Evolutionary conservation across 2,113 vertebrate species (phyloP).

Genomic region (Arenaria interpres): DNA sequence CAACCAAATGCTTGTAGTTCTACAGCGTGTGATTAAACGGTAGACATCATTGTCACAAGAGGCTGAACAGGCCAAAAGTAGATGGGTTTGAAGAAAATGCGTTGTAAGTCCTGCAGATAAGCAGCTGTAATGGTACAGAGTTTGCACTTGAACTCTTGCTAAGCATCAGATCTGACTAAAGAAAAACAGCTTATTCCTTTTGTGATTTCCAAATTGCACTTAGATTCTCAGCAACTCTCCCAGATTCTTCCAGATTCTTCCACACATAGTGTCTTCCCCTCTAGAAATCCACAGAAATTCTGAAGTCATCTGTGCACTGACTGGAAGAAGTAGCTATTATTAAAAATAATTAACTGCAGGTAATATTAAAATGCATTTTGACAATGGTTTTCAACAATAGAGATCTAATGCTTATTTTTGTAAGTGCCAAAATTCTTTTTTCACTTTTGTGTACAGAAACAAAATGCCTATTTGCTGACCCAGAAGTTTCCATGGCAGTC

Average conservation of each 20-base stretch:
- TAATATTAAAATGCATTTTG: neutral
- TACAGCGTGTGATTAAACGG: accelerated
- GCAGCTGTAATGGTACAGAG: neutral
- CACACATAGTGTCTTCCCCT: neutral
- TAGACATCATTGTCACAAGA: neutral
- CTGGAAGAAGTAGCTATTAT: neutral
- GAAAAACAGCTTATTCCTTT: neutral
- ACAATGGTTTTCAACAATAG: neutral
- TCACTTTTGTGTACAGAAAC: neutral
- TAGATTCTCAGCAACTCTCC: neutral
- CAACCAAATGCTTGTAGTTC: neutral
- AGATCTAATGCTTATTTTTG: neutral
- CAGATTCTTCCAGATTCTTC: neutral
- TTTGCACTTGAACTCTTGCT: too few relatives aligned
- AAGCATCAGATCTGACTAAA: neutral
- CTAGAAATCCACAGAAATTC: neutral
- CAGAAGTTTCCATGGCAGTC: neutral
- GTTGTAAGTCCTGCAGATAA: too few relatives aligned
- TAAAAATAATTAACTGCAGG: neutral
- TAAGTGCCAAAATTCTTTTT: neutral
- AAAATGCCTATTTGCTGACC: neutral
- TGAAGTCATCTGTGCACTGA: neutral
- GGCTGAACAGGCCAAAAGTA: neutral
- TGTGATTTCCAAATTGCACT: neutral
- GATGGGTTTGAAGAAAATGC: neutral